Conservation (phyloP, 2,797 vertebrate genomes). For the Schizopygopsis pylzovi region DNA sequence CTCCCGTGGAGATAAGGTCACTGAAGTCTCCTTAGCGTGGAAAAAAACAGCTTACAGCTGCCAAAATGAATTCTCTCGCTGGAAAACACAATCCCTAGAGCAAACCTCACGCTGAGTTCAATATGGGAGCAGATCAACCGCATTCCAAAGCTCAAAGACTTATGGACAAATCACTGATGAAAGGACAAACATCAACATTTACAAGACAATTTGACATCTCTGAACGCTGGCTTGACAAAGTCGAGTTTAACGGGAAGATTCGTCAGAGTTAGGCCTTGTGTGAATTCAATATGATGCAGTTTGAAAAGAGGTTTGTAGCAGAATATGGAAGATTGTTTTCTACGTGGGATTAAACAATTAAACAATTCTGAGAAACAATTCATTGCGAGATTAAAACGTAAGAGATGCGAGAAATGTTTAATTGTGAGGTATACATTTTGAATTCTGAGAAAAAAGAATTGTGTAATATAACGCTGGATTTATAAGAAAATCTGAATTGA, state of each 20-base stretch:
- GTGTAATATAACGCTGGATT: too few relatives aligned
- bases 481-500: background rate
- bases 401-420: too few relatives aligned
- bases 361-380: background rate
- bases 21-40: background rate
- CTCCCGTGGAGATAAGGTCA: constrained; percentile 33
- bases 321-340: background rate
- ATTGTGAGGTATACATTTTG: too few relatives aligned
- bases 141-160: constrained; percentile 12
- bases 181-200: background rate
- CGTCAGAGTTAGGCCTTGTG: background rate
- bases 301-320: background rate
- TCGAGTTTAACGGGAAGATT: background rate
- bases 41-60: constrained; percentile 32
- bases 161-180: background rate
- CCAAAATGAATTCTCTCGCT: constrained; percentile 12
- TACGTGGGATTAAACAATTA: background rate
- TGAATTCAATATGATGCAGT: too few relatives aligned
- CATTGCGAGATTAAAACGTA: background rate
- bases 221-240: background rate
- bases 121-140: constrained; percentile 1
- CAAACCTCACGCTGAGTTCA: constrained; percentile 22
- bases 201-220: background rate
- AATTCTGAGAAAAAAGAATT: too few relatives aligned
- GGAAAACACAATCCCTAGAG: constrained; percentile 17